These are phyloP conservation scores for Muricea muricata DNA, from an alignment of 92 coral and sea anemone species.

Conservation along the genomic window DNA sequence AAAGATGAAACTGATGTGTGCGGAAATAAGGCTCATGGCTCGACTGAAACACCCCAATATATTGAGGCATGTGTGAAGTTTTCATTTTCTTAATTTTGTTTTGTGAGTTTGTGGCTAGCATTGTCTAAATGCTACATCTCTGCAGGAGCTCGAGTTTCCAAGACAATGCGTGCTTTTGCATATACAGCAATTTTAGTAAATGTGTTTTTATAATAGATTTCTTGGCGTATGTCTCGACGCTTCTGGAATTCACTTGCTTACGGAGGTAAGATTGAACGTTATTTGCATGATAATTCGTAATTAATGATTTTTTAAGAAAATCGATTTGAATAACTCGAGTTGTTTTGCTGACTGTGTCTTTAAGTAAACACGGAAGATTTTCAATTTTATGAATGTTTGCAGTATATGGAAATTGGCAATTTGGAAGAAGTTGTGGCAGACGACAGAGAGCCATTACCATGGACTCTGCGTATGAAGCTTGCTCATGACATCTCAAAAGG, in stretches of 20 bases:
- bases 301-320: neutral
- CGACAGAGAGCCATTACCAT: slow-evolving; percentile 73
- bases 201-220: slow-evolving; percentile 64
- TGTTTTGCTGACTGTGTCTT: neutral
- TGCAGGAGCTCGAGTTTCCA: neutral
- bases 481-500: slow-evolving; percentile 94
- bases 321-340: neutral
- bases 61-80: slow-evolving; percentile 60
- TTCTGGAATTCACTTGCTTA: slow-evolving; percentile 72
- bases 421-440: slow-evolving; percentile 83
- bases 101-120: neutral
- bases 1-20: slow-evolving; percentile 66
- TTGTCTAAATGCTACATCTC: neutral
- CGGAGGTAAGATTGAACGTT: slow-evolving; percentile 68
- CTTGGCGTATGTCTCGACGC: slow-evolving; percentile 81
- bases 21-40: slow-evolving; percentile 78
- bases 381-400: neutral
- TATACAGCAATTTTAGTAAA: neutral
- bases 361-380: slow-evolving; percentile 5
- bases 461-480: slow-evolving; percentile 84
- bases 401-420: slow-evolving; percentile 93
- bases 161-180: neutral
- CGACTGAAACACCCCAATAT: slow-evolving; percentile 83
- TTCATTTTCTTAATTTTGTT: neutral
- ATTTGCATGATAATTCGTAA: neutral